A percentile compares a stretch with the other conserved stretches of the same genome.
Evolutionary conservation across 2,888 invertebrate species (phyloP).

Genomic region (Epinotia brunnichana): DNA sequence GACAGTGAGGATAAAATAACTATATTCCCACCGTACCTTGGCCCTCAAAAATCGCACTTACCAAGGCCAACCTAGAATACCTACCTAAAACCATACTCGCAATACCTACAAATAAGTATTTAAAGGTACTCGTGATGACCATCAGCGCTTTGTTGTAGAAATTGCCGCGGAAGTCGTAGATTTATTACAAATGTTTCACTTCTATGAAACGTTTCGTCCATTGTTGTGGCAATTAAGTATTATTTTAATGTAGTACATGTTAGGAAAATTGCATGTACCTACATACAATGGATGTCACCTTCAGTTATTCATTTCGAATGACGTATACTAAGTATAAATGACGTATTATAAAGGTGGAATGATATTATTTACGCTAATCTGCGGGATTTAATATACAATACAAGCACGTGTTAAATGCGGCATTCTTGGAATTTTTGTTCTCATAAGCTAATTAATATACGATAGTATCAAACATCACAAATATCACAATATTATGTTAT

Average conservation of each 20-base stretch:
- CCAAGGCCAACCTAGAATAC: too few relatives aligned
- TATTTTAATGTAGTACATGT: conserved; percentile 34
- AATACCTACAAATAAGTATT: background rate
- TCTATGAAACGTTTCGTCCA: conserved; percentile 32
- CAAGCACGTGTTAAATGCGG: background rate
- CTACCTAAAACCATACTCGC: too few relatives aligned
- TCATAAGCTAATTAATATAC: background rate
- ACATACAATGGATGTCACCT: conserved; percentile 29
- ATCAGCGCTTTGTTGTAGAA: conserved; percentile 24
- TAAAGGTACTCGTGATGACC: background rate
- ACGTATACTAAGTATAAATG: conserved; percentile 5
- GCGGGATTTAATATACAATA: background rate
- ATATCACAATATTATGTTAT: too few relatives aligned
- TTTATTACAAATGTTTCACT: conserved; percentile 42
- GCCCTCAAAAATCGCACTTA: too few relatives aligned
- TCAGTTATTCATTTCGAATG: conserved; percentile 25
- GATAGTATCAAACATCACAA: too few relatives aligned
- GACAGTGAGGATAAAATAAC: too few relatives aligned
- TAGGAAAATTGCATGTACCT: conserved; percentile 13
- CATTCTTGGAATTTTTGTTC: background rate
- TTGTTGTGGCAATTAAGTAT: conserved; percentile 38
- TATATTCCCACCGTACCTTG: too few relatives aligned
- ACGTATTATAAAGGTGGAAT: background rate
- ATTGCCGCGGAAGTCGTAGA: conserved; percentile 35
- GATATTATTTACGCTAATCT: conserved; percentile 23